phyloP scores from a whole-genome alignment of 2,888 invertebrate species.

The Hermaeophaga mercurialis region DNA sequence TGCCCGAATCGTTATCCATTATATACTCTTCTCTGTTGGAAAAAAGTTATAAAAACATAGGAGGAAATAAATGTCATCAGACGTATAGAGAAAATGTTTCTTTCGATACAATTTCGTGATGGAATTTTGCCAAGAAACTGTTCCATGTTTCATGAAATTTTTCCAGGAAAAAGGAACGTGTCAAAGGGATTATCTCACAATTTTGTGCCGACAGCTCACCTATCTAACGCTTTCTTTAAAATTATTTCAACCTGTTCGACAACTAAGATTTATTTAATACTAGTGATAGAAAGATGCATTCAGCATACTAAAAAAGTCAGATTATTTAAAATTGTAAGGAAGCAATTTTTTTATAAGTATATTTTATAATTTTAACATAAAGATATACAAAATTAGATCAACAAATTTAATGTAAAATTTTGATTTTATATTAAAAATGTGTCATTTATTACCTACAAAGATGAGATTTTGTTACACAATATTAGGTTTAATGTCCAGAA shows the following conservation, averaged over 20 bases:
- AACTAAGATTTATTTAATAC: too few relatives aligned
- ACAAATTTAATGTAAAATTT: too few relatives aligned
- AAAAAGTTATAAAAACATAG: slow-evolving; percentile 7
- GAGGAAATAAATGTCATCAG: slow-evolving; percentile 8
- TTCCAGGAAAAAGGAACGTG: slow-evolving; percentile 7
- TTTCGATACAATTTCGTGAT: slow-evolving; percentile 17
- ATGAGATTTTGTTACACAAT: too few relatives aligned
- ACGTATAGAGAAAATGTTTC: slow-evolving; percentile 10
- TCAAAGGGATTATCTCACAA: slow-evolving; percentile 9
- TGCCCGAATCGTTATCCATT: slow-evolving; percentile 1
- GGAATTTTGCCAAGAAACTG: slow-evolving; percentile 9
- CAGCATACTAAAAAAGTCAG: too few relatives aligned
- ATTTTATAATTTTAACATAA: too few relatives aligned
- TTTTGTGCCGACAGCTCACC: slow-evolving; percentile 4
- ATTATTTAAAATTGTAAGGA: too few relatives aligned
- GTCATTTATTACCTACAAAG: too few relatives aligned
- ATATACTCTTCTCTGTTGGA: background rate
- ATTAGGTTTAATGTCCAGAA: too few relatives aligned
- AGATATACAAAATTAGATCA: too few relatives aligned
- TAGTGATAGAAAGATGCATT: too few relatives aligned
- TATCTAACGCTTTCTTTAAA: slow-evolving; percentile 1
- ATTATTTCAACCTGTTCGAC: background rate
- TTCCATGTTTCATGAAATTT: slow-evolving; percentile 18
- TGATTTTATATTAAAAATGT: too few relatives aligned
- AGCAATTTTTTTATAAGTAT: too few relatives aligned